phyloP scores from a whole-genome alignment of 2,888 invertebrate genomes.

The Scaptomyza reducta region DNA sequence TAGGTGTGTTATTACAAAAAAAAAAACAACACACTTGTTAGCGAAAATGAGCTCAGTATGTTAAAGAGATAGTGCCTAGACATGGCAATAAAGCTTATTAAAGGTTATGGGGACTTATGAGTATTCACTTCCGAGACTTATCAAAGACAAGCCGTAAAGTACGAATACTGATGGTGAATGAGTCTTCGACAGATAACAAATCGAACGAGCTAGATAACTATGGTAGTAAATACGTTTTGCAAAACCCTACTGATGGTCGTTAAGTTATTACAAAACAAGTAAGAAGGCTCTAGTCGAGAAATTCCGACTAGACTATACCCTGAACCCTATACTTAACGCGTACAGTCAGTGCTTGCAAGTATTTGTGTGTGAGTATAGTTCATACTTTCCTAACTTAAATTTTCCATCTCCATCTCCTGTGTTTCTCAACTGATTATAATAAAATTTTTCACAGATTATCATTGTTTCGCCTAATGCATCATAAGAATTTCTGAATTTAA shows the following conservation, averaged over 20 bases:
- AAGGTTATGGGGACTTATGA: constrained; percentile 13
- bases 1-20: constrained; percentile 15
- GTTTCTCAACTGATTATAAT: no score
- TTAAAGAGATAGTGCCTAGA: constrained; percentile 22
- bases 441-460: no score
- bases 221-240: constrained; percentile 2
- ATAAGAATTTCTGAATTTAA: no score
- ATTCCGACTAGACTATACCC: no score
- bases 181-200: constrained; percentile 45
- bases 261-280: background rate
- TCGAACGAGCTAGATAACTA: constrained; percentile 13
- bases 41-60: constrained; percentile 6
- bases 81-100: constrained; percentile 24
- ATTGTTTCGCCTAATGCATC: no score
- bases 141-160: constrained; percentile 2
- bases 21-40: background rate
- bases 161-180: constrained; percentile 15
- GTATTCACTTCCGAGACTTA: constrained; percentile 22
- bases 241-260: background rate
- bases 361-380: no score
- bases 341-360: no score
- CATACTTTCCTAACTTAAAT: no score
- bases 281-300: no score
- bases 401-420: no score
- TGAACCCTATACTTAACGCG: no score